Conservation (phyloP, 1,140 invertebrate genomes). For the Leptinotarsa texana region DNA sequence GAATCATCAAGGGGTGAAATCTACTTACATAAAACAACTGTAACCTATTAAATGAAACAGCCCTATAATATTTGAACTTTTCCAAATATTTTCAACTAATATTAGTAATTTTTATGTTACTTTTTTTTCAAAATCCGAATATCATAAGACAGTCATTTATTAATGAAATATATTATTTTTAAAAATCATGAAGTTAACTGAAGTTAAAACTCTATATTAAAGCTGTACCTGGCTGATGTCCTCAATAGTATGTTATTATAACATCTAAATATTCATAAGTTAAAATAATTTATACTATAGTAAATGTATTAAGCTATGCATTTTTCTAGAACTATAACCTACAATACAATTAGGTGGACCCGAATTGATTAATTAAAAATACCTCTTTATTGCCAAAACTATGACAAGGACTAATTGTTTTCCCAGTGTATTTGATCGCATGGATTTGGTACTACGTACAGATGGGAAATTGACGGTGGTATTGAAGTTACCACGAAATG, state of each 20-base stretch:
- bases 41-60: too few relatives aligned
- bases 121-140: not conserved
- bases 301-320: not conserved
- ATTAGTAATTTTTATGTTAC: too few relatives aligned
- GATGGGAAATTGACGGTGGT: not conserved
- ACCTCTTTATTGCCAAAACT: constrained; percentile 8
- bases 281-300: not conserved
- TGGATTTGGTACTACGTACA: not conserved
- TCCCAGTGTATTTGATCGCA: not conserved
- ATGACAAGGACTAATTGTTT: not conserved
- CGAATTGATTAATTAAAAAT: constrained; percentile 16
- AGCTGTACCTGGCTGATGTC: constrained; percentile 35
- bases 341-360: constrained; percentile 24
- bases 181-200: not conserved
- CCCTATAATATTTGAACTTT: not conserved
- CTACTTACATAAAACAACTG: not conserved
- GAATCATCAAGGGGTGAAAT: not conserved
- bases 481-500: not conserved
- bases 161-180: constrained; percentile 12
- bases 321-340: constrained; percentile 12
- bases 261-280: constrained; percentile 10
- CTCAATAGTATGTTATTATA: constrained; percentile 1
- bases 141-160: not conserved
- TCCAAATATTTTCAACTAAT: not conserved
- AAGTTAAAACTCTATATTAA: constrained; percentile 29